Evolutionary conservation across 2,888 invertebrate species (phyloP).

Genomic region (Melanargia galathea): DNA sequence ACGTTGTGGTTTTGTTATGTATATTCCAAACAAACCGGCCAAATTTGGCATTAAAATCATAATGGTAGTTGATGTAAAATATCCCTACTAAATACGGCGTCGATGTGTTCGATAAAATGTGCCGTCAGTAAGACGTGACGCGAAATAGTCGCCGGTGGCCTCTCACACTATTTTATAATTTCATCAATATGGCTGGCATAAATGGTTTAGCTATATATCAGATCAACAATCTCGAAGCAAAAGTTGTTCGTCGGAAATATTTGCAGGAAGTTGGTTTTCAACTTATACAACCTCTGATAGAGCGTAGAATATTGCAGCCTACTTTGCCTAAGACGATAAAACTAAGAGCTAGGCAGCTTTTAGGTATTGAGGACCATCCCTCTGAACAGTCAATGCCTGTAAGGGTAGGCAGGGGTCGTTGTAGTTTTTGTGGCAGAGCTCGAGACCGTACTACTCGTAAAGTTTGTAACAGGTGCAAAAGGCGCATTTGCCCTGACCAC

Average conservation of each 20-base stretch:
- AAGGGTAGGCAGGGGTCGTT: neutral
- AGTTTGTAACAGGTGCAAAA: neutral
- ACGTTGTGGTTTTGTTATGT: no score
- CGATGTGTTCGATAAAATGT: slow-evolving; percentile 13
- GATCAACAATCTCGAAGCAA: slow-evolving; percentile 1
- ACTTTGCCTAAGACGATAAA: neutral
- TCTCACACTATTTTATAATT: slow-evolving; percentile 15
- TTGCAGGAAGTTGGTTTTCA: neutral
- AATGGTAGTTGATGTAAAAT: no score
- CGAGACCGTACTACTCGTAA: neutral
- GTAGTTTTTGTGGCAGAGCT: slow-evolving; percentile 1
- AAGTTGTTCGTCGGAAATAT: slow-evolving; percentile 1
- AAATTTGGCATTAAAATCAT: neutral
- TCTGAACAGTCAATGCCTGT: neutral
- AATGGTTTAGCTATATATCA: slow-evolving; percentile 4
- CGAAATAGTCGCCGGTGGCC: slow-evolving; percentile 9
- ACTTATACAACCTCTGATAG: neutral
- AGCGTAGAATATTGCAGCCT: neutral
- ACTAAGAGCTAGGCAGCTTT: neutral
- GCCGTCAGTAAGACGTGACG: slow-evolving; percentile 7
- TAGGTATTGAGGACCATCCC: neutral
- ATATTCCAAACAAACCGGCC: no score
- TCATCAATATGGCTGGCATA: slow-evolving; percentile 9
- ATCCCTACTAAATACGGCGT: slow-evolving; percentile 7
- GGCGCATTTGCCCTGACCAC: slow-evolving; percentile 8